These are phyloP conservation scores for Cacajao melanocephalus DNA, from an alignment of 2,797 vertebrate species.

Conservation along the genomic window DNA sequence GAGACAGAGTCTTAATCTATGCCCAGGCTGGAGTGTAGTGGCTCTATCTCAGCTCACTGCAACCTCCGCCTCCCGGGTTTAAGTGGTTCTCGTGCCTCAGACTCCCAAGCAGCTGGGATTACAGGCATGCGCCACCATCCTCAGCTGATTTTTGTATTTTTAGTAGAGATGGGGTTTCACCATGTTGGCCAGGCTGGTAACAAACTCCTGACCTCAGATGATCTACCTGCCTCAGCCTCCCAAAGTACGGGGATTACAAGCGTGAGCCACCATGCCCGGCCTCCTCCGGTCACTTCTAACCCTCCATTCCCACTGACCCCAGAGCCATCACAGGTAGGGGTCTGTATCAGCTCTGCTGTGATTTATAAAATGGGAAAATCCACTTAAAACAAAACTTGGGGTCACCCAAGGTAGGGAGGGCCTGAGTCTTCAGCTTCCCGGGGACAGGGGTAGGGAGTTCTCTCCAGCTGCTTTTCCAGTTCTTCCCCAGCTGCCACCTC, in stretches of 20 bases:
- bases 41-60: neutral
- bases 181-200: neutral
- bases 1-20: neutral
- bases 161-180: neutral
- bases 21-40: neutral
- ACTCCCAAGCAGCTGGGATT: neutral
- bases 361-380: neutral
- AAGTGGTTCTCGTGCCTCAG: neutral
- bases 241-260: neutral
- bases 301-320: neutral
- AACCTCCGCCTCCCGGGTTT: neutral
- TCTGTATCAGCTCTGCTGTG: neutral
- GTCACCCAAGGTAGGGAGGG: neutral
- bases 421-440: neutral
- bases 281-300: neutral
- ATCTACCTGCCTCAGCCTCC: neutral
- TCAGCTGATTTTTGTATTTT: neutral
- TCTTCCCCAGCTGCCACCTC: neutral
- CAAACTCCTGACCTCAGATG: neutral
- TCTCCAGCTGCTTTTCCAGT: neutral
- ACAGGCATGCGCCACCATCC: neutral
- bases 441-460: neutral
- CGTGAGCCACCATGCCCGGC: neutral
- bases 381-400: neutral
- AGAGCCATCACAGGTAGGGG: neutral